These are phyloP conservation scores for Drosophila biarmipes DNA, from an alignment of 1,140 invertebrate species.

Conservation along the genomic window DNA sequence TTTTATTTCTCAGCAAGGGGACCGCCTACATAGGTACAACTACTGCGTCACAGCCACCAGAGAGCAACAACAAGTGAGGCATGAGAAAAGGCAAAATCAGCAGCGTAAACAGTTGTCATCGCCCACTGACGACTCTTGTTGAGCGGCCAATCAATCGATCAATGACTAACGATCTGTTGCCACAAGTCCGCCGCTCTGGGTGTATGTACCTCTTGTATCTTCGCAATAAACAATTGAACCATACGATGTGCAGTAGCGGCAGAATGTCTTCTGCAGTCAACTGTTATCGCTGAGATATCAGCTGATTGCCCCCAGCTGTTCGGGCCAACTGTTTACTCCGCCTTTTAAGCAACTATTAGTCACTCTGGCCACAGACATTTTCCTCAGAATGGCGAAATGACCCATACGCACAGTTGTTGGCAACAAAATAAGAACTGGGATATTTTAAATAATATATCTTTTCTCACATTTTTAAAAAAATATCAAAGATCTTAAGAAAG, in stretches of 20 bases:
- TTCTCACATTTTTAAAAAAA: too few species aligned
- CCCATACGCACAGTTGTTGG: slow-evolving; percentile 9
- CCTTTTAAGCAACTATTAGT: slow-evolving; percentile 29
- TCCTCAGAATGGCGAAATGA: slow-evolving; percentile 15
- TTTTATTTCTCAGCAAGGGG: background rate
- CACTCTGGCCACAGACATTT: slow-evolving; percentile 25
- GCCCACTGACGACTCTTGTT: slow-evolving; percentile 19
- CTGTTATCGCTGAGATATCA: slow-evolving; percentile 21
- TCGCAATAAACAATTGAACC: background rate
- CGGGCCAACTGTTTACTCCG: slow-evolving; percentile 8
- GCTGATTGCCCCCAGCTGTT: slow-evolving; percentile 22
- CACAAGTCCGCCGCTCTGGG: background rate
- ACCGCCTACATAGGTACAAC: slow-evolving; percentile 16
- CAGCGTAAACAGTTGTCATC: slow-evolving; percentile 31
- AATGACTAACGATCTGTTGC: slow-evolving; percentile 30
- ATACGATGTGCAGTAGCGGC: slow-evolving; percentile 11
- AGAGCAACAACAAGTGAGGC: slow-evolving; percentile 19
- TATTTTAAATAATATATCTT: too few species aligned
- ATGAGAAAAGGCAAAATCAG: slow-evolving; percentile 7
- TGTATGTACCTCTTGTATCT: background rate
- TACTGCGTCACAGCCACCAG: slow-evolving; percentile 26
- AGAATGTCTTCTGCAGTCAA: slow-evolving; percentile 20
- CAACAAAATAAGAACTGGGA: background rate
- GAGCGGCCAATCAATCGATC: slow-evolving; percentile 27
- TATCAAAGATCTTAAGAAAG: background rate